These are phyloP conservation scores for Sorex fumeus DNA, from an alignment of 2,113 vertebrate species.

Conservation along the genomic window DNA sequence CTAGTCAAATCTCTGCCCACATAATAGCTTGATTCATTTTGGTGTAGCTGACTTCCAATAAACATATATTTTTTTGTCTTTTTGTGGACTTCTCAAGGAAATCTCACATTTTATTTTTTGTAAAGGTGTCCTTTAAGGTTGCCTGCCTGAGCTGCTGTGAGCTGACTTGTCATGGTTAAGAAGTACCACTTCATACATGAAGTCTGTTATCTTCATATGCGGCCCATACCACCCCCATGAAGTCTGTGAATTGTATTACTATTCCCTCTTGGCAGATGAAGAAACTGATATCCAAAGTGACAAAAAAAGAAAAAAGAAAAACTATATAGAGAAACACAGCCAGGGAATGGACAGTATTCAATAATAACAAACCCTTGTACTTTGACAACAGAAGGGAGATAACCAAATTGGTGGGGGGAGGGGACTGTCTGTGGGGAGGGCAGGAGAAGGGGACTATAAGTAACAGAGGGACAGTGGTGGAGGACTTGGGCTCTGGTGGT, in stretches of 20 bases:
- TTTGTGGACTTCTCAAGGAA: not conserved
- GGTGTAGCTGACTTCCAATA: constrained; percentile 38
- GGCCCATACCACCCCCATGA: not conserved
- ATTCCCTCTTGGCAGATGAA: not conserved
- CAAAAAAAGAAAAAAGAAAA: not conserved
- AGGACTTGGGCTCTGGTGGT: too few species aligned
- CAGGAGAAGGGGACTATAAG: too few species aligned
- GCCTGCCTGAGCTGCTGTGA: not conserved
- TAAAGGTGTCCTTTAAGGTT: not conserved
- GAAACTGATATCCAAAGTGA: constrained; percentile 14
- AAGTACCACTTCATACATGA: not conserved
- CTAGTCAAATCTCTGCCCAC: constrained; percentile 58
- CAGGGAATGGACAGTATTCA: too few species aligned
- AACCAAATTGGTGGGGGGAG: too few species aligned
- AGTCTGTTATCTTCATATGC: not conserved
- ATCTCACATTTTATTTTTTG: too few species aligned
- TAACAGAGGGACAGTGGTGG: too few species aligned
- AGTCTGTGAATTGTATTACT: not conserved
- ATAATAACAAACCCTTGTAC: too few species aligned
- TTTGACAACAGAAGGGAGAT: too few species aligned
- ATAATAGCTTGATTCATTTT: constrained; percentile 35
- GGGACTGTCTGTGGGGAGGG: too few species aligned
- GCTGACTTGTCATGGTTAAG: not conserved
- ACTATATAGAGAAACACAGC: not conserved
- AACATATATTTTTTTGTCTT: not conserved